These are phyloP conservation scores for Rynchops niger DNA, from an alignment of 2,113 vertebrate species.

Conservation along the genomic window DNA sequence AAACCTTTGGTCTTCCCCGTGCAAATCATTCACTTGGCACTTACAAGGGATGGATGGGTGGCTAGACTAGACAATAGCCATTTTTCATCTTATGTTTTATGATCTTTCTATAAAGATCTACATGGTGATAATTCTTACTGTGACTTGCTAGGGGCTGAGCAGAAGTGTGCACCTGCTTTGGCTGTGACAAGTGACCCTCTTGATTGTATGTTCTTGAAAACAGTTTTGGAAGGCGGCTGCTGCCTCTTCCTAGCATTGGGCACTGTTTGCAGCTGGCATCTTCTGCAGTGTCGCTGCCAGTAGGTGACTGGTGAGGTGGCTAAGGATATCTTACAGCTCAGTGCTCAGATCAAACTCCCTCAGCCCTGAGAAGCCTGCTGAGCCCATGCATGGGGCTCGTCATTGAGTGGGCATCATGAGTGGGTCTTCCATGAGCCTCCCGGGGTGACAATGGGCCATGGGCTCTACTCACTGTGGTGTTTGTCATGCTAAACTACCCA, in stretches of 20 bases:
- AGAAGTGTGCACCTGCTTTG: neutral
- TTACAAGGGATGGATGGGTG: neutral
- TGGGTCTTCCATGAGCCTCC: neutral
- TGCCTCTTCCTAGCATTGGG: neutral
- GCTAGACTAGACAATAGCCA: neutral
- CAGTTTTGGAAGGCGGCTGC: neutral
- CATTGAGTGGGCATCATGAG: neutral
- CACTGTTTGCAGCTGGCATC: neutral
- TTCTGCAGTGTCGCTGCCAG: rapidly evolving
- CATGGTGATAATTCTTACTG: neutral
- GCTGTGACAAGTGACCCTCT: neutral
- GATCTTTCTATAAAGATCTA: neutral
- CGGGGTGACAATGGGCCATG: neutral
- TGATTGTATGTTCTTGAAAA: neutral
- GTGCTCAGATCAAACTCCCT: neutral
- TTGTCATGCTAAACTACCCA: neutral
- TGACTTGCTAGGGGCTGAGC: neutral
- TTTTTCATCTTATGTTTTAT: neutral
- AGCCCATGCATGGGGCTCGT: rapidly evolving
- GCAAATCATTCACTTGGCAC: neutral
- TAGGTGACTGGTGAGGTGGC: neutral
- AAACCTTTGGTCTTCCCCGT: neutral
- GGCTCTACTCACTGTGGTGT: rapidly evolving
- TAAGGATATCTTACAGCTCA: neutral
- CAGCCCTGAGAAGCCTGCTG: neutral